Evolutionary conservation across 2,888 invertebrate species (phyloP), one percentile per base, ranked within the genome.

Genomic region (Synanthedon formicaeformis): DNA sequence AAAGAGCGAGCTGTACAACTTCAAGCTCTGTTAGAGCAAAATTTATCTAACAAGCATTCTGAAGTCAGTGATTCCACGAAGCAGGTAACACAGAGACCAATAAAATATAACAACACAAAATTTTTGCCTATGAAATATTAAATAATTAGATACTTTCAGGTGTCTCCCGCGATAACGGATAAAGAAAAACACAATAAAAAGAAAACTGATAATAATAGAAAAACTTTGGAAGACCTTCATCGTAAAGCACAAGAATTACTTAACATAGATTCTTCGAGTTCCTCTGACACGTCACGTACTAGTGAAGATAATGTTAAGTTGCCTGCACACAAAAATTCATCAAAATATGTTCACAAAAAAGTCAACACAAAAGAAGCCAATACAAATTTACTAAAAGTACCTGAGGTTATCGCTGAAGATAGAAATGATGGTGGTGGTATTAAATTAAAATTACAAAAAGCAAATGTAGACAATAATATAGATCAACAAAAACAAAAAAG

Each of bases 221-320:
- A 75, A 56, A 76, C 75, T 3, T 70, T 86, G 2, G 76, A 81
- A 62, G 76, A 73, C 55, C 71, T 87, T 40, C 87, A 87, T 57
- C 74, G 74, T 58, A 83, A 81, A 64, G 85, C 86, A 5, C 79
- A 85, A 63, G 84, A 81, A 60, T 69, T 87, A 50, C 66, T 87
- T 0, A 77, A 74, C 58, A 71, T 78, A 52, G 70, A 71, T 45
- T 75, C 81, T n/a, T 60, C 69, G 14, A 75, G 70, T 59, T 73
- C 79, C 52, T 76, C 79, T n/a, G 85, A 86, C 52, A 59, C 58
- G 27, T 79, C 81, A 52, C 74, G 61, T 52, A 50, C 56, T 41
- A 63, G 60, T 55, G 57, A 61, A 23, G 68, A 71, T 54, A 65
- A 65, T 53, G 52, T 55, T 41, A 49, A 49, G 18, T 23, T 12